Conservation (phyloP, 2,113 vertebrate species). For the Pelecanoides urinatrix region DNA sequence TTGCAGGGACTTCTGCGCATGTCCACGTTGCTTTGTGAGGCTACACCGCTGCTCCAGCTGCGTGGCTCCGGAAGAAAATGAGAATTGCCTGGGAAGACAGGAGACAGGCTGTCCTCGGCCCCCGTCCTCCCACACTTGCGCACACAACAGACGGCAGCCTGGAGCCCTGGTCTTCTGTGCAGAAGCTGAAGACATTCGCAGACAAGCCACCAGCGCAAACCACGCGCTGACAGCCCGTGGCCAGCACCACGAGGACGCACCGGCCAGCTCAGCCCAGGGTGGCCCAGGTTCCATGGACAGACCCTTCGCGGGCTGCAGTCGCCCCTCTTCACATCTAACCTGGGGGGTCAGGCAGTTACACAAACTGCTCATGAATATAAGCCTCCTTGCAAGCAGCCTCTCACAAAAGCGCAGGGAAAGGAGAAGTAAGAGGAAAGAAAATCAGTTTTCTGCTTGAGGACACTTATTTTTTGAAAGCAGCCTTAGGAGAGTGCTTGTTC, state of each 20-base stretch:
- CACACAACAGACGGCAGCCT: background rate
- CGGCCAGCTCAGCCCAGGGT: background rate
- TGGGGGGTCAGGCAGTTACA: background rate
- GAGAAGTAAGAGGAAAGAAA: background rate
- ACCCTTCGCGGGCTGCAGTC: background rate
- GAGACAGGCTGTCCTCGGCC: background rate
- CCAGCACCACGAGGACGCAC: rapidly evolving
- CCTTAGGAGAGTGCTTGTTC: background rate
- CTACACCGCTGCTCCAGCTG: background rate
- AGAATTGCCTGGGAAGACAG: background rate
- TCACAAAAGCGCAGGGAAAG: background rate
- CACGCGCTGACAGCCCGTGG: rapidly evolving
- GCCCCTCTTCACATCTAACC: background rate
- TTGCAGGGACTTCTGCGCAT: background rate
- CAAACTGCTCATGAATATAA: background rate
- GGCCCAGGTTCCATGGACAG: background rate
- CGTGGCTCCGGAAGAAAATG: background rate
- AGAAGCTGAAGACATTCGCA: background rate
- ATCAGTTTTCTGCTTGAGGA: background rate
- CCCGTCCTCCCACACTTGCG: background rate
- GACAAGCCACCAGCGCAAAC: background rate
- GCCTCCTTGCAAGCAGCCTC: background rate
- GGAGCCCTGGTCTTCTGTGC: background rate
- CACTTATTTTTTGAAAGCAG: background rate
- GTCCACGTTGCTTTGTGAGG: rapidly evolving